Percentiles rank a stretch among this genome's conserved stretches.
Conservation (phyloP, 2,113 vertebrate species). For the Aegypius monachus region DNA sequence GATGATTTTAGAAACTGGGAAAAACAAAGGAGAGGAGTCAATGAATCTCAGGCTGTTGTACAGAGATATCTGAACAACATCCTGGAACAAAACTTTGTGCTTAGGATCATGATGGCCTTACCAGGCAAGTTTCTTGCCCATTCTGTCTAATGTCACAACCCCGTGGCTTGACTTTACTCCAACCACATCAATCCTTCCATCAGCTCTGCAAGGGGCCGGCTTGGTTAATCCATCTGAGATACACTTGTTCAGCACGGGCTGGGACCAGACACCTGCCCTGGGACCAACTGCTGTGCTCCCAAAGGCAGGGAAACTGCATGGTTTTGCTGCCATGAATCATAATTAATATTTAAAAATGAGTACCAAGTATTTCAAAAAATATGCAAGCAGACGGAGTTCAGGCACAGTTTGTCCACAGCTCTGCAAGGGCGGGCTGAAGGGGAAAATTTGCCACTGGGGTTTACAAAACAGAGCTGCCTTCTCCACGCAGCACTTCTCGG, state of each 20-base stretch:
- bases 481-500: not conserved
- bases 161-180: not conserved
- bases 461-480: not conserved
- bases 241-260: not conserved
- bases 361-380: not conserved
- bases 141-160: not conserved
- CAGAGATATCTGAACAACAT: not conserved
- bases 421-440: not conserved
- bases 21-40: not conserved
- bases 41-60: not conserved
- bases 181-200: not conserved
- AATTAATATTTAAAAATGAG: not conserved
- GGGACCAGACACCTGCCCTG: not conserved
- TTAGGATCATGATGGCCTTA: not conserved
- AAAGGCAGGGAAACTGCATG: rapidly evolving
- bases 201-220: not conserved
- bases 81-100: not conserved
- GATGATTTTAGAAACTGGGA: not conserved
- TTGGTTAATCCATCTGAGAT: not conserved
- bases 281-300: not conserved
- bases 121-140: not conserved
- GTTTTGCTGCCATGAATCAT: not conserved
- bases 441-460: not conserved
- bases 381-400: rapidly evolving
- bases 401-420: not conserved